Percentiles rank a stretch among this genome's conserved stretches.
Conservation (phyloP, 2,888 invertebrate species). For the Nebria brevicollis region DNA sequence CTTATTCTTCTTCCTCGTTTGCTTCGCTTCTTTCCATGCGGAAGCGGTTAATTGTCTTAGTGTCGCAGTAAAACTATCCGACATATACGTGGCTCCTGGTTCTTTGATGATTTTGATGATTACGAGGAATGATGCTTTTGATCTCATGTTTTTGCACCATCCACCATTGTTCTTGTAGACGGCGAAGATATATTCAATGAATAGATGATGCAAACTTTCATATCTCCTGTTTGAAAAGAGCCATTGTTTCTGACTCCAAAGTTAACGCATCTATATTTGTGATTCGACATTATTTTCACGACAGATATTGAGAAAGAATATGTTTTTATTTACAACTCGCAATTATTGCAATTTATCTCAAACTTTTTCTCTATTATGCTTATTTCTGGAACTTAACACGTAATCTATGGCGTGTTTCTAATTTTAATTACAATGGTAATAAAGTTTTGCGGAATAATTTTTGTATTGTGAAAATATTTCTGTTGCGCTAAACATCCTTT, state of each 20-base stretch:
- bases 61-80: conserved; percentile 1
- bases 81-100: background rate
- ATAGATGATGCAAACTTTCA: background rate
- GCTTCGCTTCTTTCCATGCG: conserved; percentile 10
- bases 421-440: too few species aligned
- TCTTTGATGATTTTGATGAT: conserved; percentile 1
- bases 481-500: too few species aligned
- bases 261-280: background rate
- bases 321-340: background rate
- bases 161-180: background rate
- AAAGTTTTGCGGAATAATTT: too few species aligned
- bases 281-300: background rate
- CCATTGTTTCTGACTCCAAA: background rate
- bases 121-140: conserved; percentile 1
- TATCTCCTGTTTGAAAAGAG: background rate
- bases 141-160: background rate
- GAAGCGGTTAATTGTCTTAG: conserved; percentile 41
- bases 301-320: background rate
- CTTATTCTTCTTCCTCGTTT: conserved; percentile 5
- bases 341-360: too few species aligned
- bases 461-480: too few species aligned
- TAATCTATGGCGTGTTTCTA: too few species aligned
- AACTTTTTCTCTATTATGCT: too few species aligned
- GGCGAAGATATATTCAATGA: background rate
- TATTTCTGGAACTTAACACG: too few species aligned